These are phyloP conservation scores for Asbolus verrucosus DNA, from an alignment of 1,140 invertebrate species.

Conservation along the genomic window DNA sequence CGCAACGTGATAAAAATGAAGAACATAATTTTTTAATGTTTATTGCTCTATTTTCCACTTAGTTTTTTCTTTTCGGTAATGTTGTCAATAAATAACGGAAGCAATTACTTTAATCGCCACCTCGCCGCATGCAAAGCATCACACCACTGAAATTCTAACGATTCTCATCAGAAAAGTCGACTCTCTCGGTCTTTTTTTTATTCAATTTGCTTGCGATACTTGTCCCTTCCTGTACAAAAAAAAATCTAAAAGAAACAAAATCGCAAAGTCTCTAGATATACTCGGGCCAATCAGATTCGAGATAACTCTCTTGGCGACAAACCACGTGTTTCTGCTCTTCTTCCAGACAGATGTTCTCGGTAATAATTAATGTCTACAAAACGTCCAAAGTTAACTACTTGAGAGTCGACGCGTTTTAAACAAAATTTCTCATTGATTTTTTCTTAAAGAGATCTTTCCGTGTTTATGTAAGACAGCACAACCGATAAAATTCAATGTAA, in stretches of 20 bases:
- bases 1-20: slow-evolving; percentile 25
- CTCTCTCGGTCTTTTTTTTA: background rate
- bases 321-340: background rate
- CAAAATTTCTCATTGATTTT: no score
- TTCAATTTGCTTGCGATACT: background rate
- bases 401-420: background rate
- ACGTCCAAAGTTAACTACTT: background rate
- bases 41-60: slow-evolving; percentile 31
- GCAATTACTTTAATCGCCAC: slow-evolving; percentile 9
- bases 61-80: background rate
- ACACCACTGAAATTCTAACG: background rate
- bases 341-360: background rate
- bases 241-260: no score
- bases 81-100: slow-evolving; percentile 8
- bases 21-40: slow-evolving; percentile 31
- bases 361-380: background rate
- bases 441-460: no score
- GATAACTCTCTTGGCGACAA: slow-evolving; percentile 14
- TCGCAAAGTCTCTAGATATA: no score
- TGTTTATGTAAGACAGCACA: no score
- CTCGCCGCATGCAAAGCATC: background rate
- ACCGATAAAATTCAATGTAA: no score
- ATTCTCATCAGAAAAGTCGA: slow-evolving; percentile 2
- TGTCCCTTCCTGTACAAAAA: no score
- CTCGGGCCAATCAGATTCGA: background rate